phyloP scores from a whole-genome alignment of 2,113 vertebrate species.

The Pantherophis guttatus region DNA sequence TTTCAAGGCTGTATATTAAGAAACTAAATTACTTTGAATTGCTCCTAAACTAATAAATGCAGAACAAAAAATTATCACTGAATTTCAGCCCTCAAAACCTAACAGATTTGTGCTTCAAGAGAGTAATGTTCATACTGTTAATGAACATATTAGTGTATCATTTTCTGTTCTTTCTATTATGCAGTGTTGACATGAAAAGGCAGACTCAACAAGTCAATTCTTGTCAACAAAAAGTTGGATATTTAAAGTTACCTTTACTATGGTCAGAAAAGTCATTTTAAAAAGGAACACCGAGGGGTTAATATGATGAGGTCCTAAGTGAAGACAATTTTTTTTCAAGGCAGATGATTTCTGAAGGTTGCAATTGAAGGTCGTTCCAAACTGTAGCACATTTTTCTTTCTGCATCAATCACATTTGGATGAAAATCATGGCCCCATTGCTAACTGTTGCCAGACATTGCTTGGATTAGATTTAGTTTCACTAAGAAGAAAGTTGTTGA shows the following conservation, averaged over 20 bases:
- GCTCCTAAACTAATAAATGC: constrained; percentile 14
- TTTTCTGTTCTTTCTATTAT: neutral
- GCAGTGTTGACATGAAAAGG: neutral
- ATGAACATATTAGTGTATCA: neutral
- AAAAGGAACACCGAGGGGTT: neutral
- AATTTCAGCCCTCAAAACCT: neutral
- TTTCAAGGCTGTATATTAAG: constrained; percentile 45
- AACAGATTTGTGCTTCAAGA: neutral
- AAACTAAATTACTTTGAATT: neutral
- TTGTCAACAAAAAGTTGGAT: neutral
- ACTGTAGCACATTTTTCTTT: neutral
- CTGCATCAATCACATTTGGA: neutral
- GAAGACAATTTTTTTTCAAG: neutral
- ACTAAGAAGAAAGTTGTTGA: neutral
- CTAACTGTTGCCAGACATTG: neutral
- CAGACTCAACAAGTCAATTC: neutral
- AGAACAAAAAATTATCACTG: neutral
- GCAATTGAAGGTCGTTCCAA: neutral
- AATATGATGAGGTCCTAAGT: neutral
- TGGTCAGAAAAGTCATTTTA: neutral
- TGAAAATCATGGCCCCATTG: neutral
- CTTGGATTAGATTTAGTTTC: neutral
- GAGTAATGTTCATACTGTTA: neutral
- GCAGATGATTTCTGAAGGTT: neutral
- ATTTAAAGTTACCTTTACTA: neutral